phyloP scores from a whole-genome alignment of 92 coral and sea anemone species.

The Paragorgia papillata region DNA sequence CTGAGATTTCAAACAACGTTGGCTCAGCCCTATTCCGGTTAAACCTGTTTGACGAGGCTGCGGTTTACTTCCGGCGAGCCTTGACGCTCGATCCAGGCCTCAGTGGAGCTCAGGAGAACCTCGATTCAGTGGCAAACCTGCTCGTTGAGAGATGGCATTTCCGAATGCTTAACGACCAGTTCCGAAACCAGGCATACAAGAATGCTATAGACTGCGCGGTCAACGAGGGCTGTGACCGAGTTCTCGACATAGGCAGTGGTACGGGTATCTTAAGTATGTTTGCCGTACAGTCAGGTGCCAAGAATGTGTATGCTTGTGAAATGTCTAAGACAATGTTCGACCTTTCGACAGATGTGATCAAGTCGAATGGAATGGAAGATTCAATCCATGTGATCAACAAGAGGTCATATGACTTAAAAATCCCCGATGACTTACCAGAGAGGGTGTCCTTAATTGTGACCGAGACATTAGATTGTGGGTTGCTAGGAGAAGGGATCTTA shows the following conservation, averaged over 20 bases:
- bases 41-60: constrained; percentile 87
- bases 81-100: constrained; percentile 65
- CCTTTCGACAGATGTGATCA: constrained; percentile 75
- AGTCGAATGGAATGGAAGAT: constrained; percentile 77
- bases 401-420: constrained; percentile 78
- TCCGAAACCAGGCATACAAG: constrained; percentile 84
- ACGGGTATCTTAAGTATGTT: constrained; percentile 96
- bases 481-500: constrained; percentile 93
- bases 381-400: constrained; percentile 73
- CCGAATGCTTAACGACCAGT: constrained; percentile 89
- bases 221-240: constrained; percentile 62
- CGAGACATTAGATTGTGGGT: constrained; percentile 95
- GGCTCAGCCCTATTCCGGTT: constrained; percentile 77
- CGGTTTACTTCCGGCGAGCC: constrained; percentile 78
- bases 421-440: constrained; percentile 74
- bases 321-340: constrained; percentile 98
- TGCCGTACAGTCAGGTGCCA: constrained; percentile 89
- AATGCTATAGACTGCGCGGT: constrained; percentile 77
- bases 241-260: constrained; percentile 95
- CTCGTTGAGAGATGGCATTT: constrained; percentile 99
- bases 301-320: constrained; percentile 91
- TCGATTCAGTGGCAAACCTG: constrained; percentile 80
- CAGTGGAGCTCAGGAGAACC: constrained; percentile 73
- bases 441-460: constrained; percentile 75
- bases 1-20: constrained; percentile 67